Conservation (phyloP, 2,888 invertebrate species). For the Pristionchus arcanus region DNA sequence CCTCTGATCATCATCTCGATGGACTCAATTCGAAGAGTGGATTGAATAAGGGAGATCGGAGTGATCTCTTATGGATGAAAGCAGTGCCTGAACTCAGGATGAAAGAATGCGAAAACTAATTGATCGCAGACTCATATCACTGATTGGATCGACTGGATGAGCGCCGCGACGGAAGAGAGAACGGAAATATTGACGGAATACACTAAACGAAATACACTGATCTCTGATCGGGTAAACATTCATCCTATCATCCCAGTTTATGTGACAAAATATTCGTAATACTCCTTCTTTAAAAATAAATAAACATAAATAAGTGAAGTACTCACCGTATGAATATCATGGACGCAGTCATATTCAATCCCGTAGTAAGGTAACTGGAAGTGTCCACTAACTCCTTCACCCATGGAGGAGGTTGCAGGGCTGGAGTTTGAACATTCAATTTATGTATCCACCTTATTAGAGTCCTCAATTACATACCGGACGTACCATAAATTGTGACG, state of each 20-base stretch:
- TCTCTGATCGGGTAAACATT: too few species aligned
- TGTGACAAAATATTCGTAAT: too few species aligned
- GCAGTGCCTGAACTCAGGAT: slow-evolving; percentile 33
- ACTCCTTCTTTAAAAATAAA: too few species aligned
- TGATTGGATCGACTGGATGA: slow-evolving; percentile 17
- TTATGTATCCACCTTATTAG: not conserved
- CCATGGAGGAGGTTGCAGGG: slow-evolving; percentile 6
- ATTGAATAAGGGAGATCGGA: slow-evolving; percentile 32
- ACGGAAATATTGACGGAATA: slow-evolving; percentile 34
- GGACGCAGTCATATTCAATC: slow-evolving; percentile 38
- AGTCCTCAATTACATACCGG: not conserved
- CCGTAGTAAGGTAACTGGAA: not conserved
- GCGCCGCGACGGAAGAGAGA: slow-evolving; percentile 3
- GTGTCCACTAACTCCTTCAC: slow-evolving; percentile 25
- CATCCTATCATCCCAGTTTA: too few species aligned
- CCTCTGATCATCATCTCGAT: slow-evolving; percentile 1
- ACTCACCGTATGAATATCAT: slow-evolving; percentile 41
- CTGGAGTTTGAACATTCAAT: not conserved
- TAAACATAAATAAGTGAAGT: too few species aligned
- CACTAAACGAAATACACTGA: not conserved
- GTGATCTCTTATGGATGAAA: slow-evolving; percentile 20
- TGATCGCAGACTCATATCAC: slow-evolving; percentile 41
- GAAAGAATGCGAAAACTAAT: slow-evolving; percentile 8
- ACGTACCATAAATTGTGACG: slow-evolving; percentile 37
- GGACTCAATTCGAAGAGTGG: slow-evolving; percentile 27